Conservation (phyloP, 2,113 vertebrate genomes). For the Ciconia maguari region DNA sequence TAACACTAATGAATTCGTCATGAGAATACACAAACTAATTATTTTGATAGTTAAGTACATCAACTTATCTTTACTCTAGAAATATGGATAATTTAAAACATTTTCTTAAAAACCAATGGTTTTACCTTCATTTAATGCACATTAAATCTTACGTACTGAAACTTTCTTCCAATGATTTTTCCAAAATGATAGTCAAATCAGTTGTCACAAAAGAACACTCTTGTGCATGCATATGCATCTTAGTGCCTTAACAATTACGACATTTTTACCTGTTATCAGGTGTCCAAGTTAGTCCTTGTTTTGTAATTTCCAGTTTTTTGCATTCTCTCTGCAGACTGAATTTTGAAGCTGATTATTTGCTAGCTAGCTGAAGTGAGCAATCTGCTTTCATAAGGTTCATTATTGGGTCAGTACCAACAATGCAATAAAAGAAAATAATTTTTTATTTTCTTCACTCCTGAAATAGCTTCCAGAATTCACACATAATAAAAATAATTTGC, state of each 20-base stretch:
- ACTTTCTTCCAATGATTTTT: neutral
- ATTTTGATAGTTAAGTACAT: neutral
- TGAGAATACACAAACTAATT: neutral
- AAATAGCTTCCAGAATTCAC: constrained; percentile 12
- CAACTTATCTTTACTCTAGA: neutral
- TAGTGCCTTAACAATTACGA: neutral
- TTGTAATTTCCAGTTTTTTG: neutral
- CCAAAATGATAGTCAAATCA: neutral
- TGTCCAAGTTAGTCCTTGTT: neutral
- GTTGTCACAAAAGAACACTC: neutral
- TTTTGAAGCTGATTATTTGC: neutral
- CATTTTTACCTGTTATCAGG: neutral
- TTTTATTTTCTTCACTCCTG: neutral
- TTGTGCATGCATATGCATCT: accelerated
- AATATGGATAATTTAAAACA: neutral
- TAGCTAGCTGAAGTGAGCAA: neutral
- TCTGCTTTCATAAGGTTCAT: neutral
- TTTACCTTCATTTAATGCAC: neutral
- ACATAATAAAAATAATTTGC: constrained; percentile 7
- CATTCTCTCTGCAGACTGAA: neutral
- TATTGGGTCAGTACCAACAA: neutral
- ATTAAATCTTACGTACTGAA: neutral
- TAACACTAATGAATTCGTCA: neutral
- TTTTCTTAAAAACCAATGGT: neutral
- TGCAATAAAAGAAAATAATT: neutral